Base-by-base conservation (phyloP, 1,140 invertebrate species). In the Drosophila dunni region DNA sequence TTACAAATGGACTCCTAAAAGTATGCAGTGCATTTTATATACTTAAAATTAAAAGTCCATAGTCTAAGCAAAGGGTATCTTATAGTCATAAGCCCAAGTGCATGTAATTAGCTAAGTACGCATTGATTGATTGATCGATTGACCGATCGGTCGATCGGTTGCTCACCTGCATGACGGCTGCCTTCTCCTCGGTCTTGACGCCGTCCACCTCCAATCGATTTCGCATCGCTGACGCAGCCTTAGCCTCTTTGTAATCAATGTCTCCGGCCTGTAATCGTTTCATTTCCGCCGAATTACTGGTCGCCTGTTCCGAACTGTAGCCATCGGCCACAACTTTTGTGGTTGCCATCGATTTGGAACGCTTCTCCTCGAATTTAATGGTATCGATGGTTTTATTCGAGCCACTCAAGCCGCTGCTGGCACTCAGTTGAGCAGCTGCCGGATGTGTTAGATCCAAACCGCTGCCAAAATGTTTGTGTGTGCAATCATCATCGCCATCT, bases 281-380 rank as follows among this genome's bases (percentile, higher is more conserved):
- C 94, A 95, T 95, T 92, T 97, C 96, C 6, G 96, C 95, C 15
- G 95, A 95, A 88, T 97, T 97, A n/a, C 96, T 94, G 2, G 93
- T 94, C 24, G 92, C 92, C 76, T 95, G 95, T 78, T 97, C 97
- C 4, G 96, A 95, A 93, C 96, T 97, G 89, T 95, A 96, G 54
- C 95, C 96, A 85, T 97, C 96, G 45, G 95, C 95, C n/a, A 96
- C 94, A 8, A 96, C 95, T 89, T 97, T 96, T 1, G 96, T 96
- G 73, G 96, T 96, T 10, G 95, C 96, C 4, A 96, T 95, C 24
- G 96, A 96, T 33, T 96, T 96, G 80, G 95, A 94, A 79, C 95
- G 94, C 84, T 96, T 96, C 92, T 96, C 96, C 93, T 96, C 96
- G 91, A 94, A 97, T 93, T 95, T 97, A 90, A 96, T 94, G 82